A percentile compares a stretch with the other conserved stretches of the same genome.
These are phyloP conservation scores for Gymnoscopelus braueri DNA, from an alignment of 2,797 vertebrate species.

Conservation along the genomic window DNA sequence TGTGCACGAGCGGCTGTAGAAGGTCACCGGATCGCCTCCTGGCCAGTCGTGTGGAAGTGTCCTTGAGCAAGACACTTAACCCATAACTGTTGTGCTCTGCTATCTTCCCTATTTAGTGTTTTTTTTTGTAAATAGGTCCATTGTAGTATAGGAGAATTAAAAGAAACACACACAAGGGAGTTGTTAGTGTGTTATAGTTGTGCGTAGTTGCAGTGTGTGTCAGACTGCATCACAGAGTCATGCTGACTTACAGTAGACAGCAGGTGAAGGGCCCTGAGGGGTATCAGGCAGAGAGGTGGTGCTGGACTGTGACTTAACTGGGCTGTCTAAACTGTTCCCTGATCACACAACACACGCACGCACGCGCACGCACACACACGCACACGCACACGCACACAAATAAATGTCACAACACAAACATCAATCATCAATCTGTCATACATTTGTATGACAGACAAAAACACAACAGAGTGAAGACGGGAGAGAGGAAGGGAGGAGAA, in stretches of 20 bases:
- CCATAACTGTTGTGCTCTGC: no score
- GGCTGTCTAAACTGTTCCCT: conserved; percentile 82
- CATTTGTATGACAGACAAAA: not conserved
- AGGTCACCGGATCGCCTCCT: no score
- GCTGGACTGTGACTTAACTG: conserved; percentile 78
- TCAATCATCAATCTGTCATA: not conserved
- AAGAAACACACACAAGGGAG: conserved; percentile 5
- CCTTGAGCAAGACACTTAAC: no score
- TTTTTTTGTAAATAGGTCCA: no score
- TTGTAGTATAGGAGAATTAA: no score
- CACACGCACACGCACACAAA: conserved; percentile 9
- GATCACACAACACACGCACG: conserved; percentile 41
- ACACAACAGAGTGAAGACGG: conserved; percentile 19
- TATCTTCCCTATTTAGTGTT: no score
- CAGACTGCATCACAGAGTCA: conserved; percentile 38
- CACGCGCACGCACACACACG: conserved; percentile 11
- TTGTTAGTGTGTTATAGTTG: conserved; percentile 4
- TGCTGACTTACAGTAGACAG: conserved; percentile 82
- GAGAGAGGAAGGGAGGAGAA: conserved; percentile 34
- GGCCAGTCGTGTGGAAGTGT: no score
- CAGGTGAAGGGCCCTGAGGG: conserved; percentile 71
- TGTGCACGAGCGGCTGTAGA: no score
- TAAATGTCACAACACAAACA: conserved; percentile 18
- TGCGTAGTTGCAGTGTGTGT: conserved; percentile 9
- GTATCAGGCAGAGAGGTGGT: conserved; percentile 73